These are phyloP conservation scores for Synaphobranchus kaupii DNA, from an alignment of 2,797 vertebrate genomes.

Conservation along the genomic window DNA sequence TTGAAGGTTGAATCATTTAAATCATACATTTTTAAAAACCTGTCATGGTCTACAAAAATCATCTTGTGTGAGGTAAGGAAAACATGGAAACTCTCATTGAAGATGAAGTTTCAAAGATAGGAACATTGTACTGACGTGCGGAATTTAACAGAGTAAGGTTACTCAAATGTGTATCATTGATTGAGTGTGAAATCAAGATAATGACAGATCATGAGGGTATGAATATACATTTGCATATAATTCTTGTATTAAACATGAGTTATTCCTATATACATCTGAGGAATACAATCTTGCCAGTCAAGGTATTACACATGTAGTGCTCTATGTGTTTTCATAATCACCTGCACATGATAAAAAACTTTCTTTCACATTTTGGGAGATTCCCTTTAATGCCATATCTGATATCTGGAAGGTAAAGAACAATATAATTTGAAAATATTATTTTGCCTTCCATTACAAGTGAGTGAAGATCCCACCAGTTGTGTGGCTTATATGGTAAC, in stretches of 20 bases:
- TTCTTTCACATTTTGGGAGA: neutral
- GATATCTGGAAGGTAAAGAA: constrained; percentile 16
- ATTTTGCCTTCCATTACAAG: constrained; percentile 35
- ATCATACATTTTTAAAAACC: neutral
- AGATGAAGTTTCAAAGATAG: neutral
- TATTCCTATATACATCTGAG: too few species aligned
- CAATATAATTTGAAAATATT: constrained; percentile 27
- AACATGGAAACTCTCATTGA: neutral
- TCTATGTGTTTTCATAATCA: too few species aligned
- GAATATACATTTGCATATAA: too few species aligned
- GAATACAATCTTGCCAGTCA: too few species aligned
- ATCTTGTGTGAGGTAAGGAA: neutral
- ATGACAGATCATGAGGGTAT: too few species aligned
- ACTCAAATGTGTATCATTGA: neutral
- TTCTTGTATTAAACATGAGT: too few species aligned
- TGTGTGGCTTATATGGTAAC: constrained; percentile 45
- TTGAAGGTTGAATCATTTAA: neutral
- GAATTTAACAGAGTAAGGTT: neutral
- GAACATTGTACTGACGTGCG: neutral
- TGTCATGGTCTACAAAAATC: neutral
- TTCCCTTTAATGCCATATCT: constrained; percentile 10
- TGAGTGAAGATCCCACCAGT: constrained; percentile 37
- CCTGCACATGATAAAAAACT: too few species aligned
- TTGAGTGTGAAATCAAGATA: too few species aligned
- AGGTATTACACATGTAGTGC: too few species aligned